phyloP scores from a whole-genome alignment of 2,113 vertebrate species.

The Octodon degus region DNA sequence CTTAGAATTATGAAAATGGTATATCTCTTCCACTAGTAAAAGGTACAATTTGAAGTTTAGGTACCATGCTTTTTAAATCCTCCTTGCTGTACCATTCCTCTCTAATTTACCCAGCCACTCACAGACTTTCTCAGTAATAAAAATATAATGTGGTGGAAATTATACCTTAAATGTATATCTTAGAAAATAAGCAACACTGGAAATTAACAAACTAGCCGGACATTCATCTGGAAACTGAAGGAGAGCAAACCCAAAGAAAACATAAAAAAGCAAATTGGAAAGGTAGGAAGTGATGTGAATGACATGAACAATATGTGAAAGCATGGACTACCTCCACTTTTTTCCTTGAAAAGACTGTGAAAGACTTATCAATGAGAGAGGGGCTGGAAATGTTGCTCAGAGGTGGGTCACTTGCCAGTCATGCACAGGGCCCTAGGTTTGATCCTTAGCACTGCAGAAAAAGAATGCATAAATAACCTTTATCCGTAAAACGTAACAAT shows the following conservation, averaged over 20 bases:
- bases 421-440: neutral
- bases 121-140: neutral
- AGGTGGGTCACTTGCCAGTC: neutral
- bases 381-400: neutral
- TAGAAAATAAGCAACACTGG: neutral
- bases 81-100: neutral
- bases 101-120: neutral
- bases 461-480: neutral
- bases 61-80: neutral
- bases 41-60: neutral
- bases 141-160: neutral
- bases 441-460: neutral
- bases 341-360: neutral
- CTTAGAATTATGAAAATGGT: constrained; percentile 11
- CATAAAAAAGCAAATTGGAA: neutral
- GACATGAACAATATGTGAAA: neutral
- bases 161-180: neutral
- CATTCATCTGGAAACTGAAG: neutral
- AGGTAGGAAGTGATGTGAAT: neutral
- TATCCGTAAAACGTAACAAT: neutral
- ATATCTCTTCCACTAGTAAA: neutral
- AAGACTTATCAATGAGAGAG: neutral
- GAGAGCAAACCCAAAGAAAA: neutral
- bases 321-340: neutral
- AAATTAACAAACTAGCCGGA: neutral